Evolutionary conservation across 2,113 vertebrate genomes (phyloP).

Genomic region (Hemicordylus capensis): DNA sequence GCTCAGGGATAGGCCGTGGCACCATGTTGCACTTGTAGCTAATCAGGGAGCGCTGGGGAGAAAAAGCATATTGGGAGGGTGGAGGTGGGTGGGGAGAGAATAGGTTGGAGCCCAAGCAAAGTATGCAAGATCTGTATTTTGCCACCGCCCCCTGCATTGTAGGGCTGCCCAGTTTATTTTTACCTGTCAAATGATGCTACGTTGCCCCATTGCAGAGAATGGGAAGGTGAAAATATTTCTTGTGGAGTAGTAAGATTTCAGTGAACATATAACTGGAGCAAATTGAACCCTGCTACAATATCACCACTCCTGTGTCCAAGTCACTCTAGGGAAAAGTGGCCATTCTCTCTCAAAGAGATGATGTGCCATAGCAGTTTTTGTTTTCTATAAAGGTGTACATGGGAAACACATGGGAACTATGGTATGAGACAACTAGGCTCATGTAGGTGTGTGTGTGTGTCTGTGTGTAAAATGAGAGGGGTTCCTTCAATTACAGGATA

Average conservation of each 20-base stretch:
- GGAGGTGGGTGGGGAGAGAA: no score
- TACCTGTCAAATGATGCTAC: background rate
- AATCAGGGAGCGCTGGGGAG: slow-evolving; percentile 89
- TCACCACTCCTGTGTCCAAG: background rate
- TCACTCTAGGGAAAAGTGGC: background rate
- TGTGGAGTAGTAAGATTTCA: background rate
- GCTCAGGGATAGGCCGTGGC: slow-evolving; percentile 90
- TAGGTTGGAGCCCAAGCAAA: background rate
- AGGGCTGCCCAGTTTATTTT: background rate
- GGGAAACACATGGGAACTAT: background rate
- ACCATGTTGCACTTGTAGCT: slow-evolving; percentile 98
- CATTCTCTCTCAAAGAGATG: background rate
- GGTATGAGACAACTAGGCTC: background rate
- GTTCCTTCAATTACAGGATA: background rate
- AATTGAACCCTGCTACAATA: background rate
- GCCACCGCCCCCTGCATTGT: background rate
- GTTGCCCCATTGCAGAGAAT: background rate
- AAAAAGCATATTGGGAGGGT: background rate
- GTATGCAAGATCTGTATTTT: background rate
- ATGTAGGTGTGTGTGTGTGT: background rate
- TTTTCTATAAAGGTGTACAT: background rate
- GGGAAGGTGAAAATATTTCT: background rate
- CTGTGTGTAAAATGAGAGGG: background rate
- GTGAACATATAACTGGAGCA: background rate
- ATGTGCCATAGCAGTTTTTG: background rate